Base-by-base conservation (phyloP, 1,140 invertebrate genomes). In the Drosophila bocqueti region DNA sequence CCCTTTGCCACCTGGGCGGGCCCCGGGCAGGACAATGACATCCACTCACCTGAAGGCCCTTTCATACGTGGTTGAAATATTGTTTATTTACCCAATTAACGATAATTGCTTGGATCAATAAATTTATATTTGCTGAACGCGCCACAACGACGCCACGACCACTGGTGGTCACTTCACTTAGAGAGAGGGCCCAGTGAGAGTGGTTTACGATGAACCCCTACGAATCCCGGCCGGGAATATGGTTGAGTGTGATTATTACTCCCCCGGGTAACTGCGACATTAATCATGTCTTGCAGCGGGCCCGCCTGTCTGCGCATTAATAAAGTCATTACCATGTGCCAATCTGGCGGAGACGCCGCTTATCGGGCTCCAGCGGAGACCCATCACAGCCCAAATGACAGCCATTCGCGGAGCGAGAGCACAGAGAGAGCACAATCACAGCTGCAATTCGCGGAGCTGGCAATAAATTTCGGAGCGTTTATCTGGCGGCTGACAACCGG, bases 31-130 rank as follows among this genome's bases (percentile, higher is more conserved):
- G 46, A 76, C 72, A 77, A 52, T 69, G 63, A 74, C 60, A 65
- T 34, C 72, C 43, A 78, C 42, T 68, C 57, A 73, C 66, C 43
- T 18, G 69, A 71, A 67, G 40, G 67, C 54, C 72, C 34, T 42
- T 74, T 42, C 21, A 43, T 21, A 72, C 46, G 52, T 76, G 49
- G 64, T 43, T 86, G 79, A 79, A 82, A 76, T 86, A 86, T 83
- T 83, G 83, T 83, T 86, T 87, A 83, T 87, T 83, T 83, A 83
- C 83, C 71, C 83, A 87, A 86, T 86, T 86, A 86, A 76, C 80
- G 63, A 78, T 86, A 86, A 86, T 86, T 86, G 83, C 83, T 83
- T 74, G 80, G 71, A 83, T 86, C 83, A 87, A 86, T 86, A 86
- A 83, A 87, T 87, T 83, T 86, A 77, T 86, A 86, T 86, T 87